Evolutionary conservation across 2,113 vertebrate genomes (phyloP).

Genomic region (Stegostoma tigrinum): DNA sequence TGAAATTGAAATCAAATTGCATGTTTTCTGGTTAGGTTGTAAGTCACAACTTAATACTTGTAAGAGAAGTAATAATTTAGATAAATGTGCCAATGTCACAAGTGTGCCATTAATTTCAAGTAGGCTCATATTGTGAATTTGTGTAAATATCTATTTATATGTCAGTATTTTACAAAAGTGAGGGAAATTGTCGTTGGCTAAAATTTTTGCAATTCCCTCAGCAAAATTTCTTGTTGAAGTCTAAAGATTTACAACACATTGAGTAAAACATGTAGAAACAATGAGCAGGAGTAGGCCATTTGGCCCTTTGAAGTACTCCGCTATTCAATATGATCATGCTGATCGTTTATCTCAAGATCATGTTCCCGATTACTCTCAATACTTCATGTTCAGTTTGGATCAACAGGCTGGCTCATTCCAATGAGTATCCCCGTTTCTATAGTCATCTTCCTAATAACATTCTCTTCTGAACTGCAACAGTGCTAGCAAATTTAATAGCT

Average conservation of each 20-base stretch:
- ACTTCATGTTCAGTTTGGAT: background rate
- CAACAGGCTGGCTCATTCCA: no score
- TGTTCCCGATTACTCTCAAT: no score
- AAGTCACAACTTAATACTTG: background rate
- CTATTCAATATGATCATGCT: no score
- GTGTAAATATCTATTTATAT: background rate
- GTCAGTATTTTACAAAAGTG: background rate
- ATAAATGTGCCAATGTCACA: background rate
- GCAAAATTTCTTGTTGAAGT: background rate
- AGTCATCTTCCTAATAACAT: background rate
- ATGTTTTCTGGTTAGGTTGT: background rate
- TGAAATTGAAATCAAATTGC: conserved; percentile 4
- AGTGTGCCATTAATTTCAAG: background rate
- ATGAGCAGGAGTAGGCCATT: no score
- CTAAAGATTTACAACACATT: background rate
- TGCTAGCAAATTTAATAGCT: background rate
- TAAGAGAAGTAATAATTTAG: background rate
- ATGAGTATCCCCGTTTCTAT: background rate
- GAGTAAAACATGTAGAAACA: background rate
- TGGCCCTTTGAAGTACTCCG: no score
- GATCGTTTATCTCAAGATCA: no score
- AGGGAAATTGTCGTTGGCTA: background rate
- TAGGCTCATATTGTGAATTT: background rate
- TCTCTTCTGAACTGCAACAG: background rate
- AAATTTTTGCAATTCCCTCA: background rate